Evolutionary conservation across 2,888 invertebrate species (phyloP).

Genomic region (Polymixis lichenea): DNA sequence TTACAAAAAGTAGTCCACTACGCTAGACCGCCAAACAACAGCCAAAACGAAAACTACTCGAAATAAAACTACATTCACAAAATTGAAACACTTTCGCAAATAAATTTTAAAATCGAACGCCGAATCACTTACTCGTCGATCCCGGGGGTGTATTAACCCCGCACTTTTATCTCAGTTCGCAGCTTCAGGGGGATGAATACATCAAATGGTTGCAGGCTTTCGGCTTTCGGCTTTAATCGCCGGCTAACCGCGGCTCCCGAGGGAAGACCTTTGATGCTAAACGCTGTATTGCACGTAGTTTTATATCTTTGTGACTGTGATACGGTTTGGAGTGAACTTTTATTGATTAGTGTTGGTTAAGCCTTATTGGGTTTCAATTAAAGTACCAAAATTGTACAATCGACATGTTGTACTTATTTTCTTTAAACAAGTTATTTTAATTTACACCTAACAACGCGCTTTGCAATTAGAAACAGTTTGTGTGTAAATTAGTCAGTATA

Average conservation of each 20-base stretch:
- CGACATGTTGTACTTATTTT: no score
- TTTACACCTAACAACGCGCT: not conserved
- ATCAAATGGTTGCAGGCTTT: conserved; percentile 78
- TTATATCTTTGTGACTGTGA: conserved; percentile 54
- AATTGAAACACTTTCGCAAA: conserved; percentile 57
- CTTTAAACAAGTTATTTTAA: not conserved
- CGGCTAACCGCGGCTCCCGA: conserved; percentile 77
- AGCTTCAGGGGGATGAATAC: conserved; percentile 80
- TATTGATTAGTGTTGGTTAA: conserved; percentile 22
- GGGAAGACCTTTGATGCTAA: conserved; percentile 75
- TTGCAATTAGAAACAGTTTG: not conserved
- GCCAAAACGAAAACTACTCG: conserved; percentile 8
- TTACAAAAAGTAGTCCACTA: not conserved
- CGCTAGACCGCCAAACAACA: not conserved
- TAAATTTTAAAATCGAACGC: conserved; percentile 70
- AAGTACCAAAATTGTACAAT: not conserved
- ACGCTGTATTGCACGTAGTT: conserved; percentile 67
- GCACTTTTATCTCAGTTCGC: conserved; percentile 75
- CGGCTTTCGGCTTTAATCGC: conserved; percentile 80
- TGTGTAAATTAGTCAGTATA: no score
- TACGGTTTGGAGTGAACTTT: conserved; percentile 23
- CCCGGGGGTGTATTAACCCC: conserved; percentile 74
- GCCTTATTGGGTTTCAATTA: not conserved
- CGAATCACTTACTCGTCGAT: conserved; percentile 73
- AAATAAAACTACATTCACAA: conserved; percentile 50